These are phyloP conservation scores for Cristatella mucedo DNA, from an alignment of 2,888 invertebrate species.

Conservation along the genomic window DNA sequence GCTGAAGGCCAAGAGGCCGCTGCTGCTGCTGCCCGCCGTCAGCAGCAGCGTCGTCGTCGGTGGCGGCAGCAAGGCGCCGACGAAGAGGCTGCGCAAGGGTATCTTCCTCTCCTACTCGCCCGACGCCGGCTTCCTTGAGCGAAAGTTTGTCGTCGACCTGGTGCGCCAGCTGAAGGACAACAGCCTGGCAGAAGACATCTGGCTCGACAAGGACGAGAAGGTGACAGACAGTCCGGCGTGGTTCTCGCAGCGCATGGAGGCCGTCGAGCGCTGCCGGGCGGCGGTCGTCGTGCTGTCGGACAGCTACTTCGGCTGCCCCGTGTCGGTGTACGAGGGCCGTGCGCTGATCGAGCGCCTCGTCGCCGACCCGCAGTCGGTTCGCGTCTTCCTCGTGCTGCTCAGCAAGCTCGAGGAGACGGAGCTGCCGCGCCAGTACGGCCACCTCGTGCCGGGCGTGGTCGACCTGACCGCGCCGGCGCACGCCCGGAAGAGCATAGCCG, in stretches of 20 bases:
- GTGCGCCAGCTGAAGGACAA: conserved; percentile 33
- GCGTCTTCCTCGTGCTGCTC: conserved; percentile 25
- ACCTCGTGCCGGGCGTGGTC: conserved; percentile 16
- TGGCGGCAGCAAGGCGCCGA: too few species aligned
- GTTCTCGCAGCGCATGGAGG: conserved; percentile 34
- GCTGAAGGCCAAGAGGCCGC: too few species aligned
- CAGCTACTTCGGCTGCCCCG: conserved; percentile 29
- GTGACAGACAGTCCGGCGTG: conserved; percentile 32
- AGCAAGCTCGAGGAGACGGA: conserved; percentile 20
- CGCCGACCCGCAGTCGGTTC: conserved; percentile 19
- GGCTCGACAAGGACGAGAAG: conserved; percentile 36
- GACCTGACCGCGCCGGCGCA: conserved; percentile 20
- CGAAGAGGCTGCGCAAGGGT: conserved; percentile 26
- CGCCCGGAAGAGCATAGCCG: conserved; percentile 24
- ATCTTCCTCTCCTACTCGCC: conserved; percentile 35
- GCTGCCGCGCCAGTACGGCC: conserved; percentile 20
- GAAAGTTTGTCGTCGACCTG: conserved; percentile 30
- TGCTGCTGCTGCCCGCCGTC: too few species aligned
- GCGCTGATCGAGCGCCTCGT: conserved; percentile 25
- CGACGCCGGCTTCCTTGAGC: conserved; percentile 31
- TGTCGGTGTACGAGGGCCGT: conserved; percentile 32
- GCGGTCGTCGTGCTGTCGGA: conserved; percentile 29
- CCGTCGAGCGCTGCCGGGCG: conserved; percentile 30
- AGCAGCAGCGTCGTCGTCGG: too few species aligned
- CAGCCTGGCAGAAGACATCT: conserved; percentile 32